A percentile compares a stretch with the other conserved stretches of the same genome.
These are phyloP conservation scores for Eufriesea mexicana DNA, from an alignment of 1,140 invertebrate species.

Conservation along the genomic window DNA sequence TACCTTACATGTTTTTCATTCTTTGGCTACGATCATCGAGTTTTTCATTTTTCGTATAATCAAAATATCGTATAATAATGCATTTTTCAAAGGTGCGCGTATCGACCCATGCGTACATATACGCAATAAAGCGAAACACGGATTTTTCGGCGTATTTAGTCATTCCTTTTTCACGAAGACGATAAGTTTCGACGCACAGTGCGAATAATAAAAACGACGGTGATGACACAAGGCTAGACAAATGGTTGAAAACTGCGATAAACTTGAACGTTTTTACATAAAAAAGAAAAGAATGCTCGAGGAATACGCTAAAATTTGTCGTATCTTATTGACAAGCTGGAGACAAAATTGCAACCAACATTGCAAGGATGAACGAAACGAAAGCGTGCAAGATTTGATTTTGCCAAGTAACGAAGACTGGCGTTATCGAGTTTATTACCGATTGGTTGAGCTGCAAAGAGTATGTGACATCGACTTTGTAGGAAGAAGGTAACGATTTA, in stretches of 20 bases:
- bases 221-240: background rate
- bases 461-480: constrained; percentile 67
- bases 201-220: constrained; percentile 10
- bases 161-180: constrained; percentile 8
- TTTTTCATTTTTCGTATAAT: no score
- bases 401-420: constrained; percentile 89
- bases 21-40: background rate
- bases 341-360: constrained; percentile 38
- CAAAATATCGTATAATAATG: no score
- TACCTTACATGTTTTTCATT: background rate
- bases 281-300: constrained; percentile 66
- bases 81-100: no score
- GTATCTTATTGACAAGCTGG: constrained; percentile 68
- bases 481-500: constrained; percentile 9
- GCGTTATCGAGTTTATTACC: constrained; percentile 88
- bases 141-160: no score
- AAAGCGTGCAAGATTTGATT: constrained; percentile 76
- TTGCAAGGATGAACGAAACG: constrained; percentile 49
- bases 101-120: no score
- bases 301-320: constrained; percentile 74
- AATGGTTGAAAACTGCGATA: background rate
- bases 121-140: no score
- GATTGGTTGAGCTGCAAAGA: constrained; percentile 88
- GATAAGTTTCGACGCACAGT: background rate
- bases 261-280: constrained; percentile 4